phyloP scores from a whole-genome alignment of 2,888 invertebrate species.

The Cantharis lateralis region DNA sequence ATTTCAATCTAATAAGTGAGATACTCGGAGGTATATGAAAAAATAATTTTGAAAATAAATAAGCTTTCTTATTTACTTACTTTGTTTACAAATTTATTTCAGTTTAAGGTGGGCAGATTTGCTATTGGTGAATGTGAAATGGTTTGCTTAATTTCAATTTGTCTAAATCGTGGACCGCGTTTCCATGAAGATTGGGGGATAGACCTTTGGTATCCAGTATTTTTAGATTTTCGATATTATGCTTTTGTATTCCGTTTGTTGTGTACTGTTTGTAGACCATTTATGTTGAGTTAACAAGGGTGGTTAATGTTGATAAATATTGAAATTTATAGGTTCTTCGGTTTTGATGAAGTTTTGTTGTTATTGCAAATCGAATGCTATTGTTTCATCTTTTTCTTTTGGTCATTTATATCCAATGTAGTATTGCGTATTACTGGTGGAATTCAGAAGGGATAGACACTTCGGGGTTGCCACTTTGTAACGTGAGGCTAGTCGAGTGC shows the following conservation, averaged over 20 bases:
- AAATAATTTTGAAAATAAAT: not conserved
- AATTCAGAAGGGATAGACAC: slow-evolving; percentile 23
- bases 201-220: not conserved
- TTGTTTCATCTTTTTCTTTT: slow-evolving; percentile 1
- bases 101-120: not conserved
- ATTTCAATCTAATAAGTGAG: not conserved
- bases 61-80: not conserved
- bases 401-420: slow-evolving; percentile 8
- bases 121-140: not conserved
- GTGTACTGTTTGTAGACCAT: not conserved
- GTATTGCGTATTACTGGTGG: slow-evolving; percentile 28
- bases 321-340: not conserved
- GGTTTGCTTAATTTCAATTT: not conserved
- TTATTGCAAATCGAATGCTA: not conserved
- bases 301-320: not conserved
- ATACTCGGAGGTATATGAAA: not conserved
- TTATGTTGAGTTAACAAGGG: not conserved
- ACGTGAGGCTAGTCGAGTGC: slow-evolving; percentile 37
- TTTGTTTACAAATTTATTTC: not conserved
- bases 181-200: not conserved
- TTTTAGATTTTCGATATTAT: not conserved
- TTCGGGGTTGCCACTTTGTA: slow-evolving; percentile 42
- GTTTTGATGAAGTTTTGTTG: not conserved
- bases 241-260: not conserved
- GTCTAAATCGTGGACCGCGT: not conserved